Conservation (phyloP, 2,888 invertebrate species). For the Cyaniris semiargus region DNA sequence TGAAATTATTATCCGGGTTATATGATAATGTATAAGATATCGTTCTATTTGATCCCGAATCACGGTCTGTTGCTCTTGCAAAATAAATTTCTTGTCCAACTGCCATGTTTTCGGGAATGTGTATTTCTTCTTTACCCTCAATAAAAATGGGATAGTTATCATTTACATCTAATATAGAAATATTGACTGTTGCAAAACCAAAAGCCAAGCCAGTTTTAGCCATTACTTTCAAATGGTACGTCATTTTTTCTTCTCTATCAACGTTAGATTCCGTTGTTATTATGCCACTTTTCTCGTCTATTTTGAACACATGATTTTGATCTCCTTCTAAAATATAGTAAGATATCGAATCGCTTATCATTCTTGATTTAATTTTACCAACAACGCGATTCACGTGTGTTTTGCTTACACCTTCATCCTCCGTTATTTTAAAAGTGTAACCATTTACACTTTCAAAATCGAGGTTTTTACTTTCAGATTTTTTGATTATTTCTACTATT, state of each 20-base stretch:
- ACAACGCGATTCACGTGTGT: slow-evolving; percentile 85
- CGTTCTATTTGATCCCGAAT: slow-evolving; percentile 93
- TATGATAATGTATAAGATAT: slow-evolving; percentile 90
- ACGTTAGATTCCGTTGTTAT: slow-evolving; percentile 89
- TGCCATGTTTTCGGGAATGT: slow-evolving; percentile 92
- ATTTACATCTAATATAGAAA: slow-evolving; percentile 92
- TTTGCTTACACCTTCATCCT: slow-evolving; percentile 86
- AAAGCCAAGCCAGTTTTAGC: slow-evolving; percentile 88
- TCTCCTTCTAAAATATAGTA: slow-evolving; percentile 92
- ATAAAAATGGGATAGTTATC: slow-evolving; percentile 94
- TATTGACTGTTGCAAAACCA: slow-evolving; percentile 88
- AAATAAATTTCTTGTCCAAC: slow-evolving; percentile 96
- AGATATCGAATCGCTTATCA: slow-evolving; percentile 83
- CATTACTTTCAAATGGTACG: slow-evolving; percentile 89
- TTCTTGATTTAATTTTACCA: slow-evolving; percentile 85
- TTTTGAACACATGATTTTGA: slow-evolving; percentile 86
- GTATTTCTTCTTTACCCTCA: slow-evolving; percentile 88
- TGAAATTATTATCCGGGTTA: slow-evolving; percentile 90
- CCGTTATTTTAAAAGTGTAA: slow-evolving; percentile 90
- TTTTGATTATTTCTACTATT: slow-evolving; percentile 88
- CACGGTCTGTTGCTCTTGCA: slow-evolving; percentile 92
- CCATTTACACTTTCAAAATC: slow-evolving; percentile 88
- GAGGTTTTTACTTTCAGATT: slow-evolving; percentile 85
- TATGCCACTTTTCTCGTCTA: slow-evolving; percentile 88
- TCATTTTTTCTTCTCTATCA: slow-evolving; percentile 90